Percentiles rank a stretch among this genome's conserved stretches.
Evolutionary conservation across 1,140 invertebrate genomes (phyloP).

Genomic region (Aplysia californica): DNA sequence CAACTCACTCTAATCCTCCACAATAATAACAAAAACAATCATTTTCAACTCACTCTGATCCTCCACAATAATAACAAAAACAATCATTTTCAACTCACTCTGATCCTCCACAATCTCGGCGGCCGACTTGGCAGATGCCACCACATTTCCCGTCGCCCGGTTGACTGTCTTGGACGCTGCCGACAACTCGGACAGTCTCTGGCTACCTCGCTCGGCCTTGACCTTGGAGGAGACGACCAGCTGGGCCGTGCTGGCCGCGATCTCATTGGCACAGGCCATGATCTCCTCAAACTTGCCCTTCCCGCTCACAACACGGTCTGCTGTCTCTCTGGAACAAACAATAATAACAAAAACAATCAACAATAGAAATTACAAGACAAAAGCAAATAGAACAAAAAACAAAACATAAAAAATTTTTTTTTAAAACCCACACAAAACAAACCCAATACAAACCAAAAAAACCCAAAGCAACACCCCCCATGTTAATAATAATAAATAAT

Average conservation of each 20-base stretch:
- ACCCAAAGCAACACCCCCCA: no score
- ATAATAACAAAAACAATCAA: neutral
- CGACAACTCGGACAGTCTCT: conserved; percentile 81
- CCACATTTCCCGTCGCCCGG: conserved; percentile 88
- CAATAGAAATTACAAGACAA: neutral
- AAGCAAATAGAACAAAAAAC: neutral
- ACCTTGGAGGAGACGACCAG: conserved; percentile 91
- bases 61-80: no score
- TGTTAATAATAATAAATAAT: no score
- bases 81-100: no score
- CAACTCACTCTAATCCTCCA: no score
- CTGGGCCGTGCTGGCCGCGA: conserved; percentile 96
- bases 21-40: no score
- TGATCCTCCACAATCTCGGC: conserved; percentile 87
- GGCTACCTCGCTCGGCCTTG: conserved; percentile 83
- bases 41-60: no score
- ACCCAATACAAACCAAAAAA: no score
- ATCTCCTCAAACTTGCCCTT: conserved; percentile 92
- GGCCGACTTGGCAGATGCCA: conserved; percentile 92
- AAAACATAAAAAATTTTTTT: neutral
- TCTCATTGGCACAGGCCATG: conserved; percentile 96
- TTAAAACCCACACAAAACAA: no score
- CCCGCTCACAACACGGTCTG: conserved; percentile 90
- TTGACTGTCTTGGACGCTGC: conserved; percentile 89
- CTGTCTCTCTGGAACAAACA: conserved; percentile 79